Evolutionary conservation across 92 coral and sea anemone genomes (phyloP), one percentile per base, ranked within the genome.

Genomic region (Micromussa lordhowensis): DNA sequence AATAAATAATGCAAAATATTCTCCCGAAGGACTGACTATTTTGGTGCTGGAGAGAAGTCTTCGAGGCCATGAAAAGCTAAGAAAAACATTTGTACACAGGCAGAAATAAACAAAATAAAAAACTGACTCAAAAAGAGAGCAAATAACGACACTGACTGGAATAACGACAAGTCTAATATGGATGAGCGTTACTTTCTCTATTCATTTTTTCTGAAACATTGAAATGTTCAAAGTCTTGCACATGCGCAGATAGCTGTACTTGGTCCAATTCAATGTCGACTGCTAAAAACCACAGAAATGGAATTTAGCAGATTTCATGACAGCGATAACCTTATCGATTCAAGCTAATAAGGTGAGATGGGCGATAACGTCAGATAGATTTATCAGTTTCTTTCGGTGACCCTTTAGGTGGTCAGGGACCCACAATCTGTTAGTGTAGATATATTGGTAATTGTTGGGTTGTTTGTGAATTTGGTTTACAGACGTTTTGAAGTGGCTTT

Each of bases 381-480:
- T 71, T 49, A 38, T 82, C 86, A 69, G 75, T 66, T 68, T 2
- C 6, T 26, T 5, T 5, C 31, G 18, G 30, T 15, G 5, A 21
- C 8, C 24, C 66, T 19, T n/a, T 64, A 14, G 31, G 70, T 64
- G 70, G 32, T 26, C 32, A 24, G 28, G 70, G 17, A 5, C 78
- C 86, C 68, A 44, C 86, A 82, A 82, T 48, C 74, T 80, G 84
- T 80, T 44, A 28, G 55, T 9, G 28, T 21, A 34, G 75, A 68
- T 82, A 82, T 34, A 40, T 64, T 11, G 28, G 51, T 26, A 79
- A 57, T 19, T 48, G 48, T 35, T 38, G 72, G 14, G 68, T 19
- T 54, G 68, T 78, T 55, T 55, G 5, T 17, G 21, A 57, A 57
- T 15, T 57, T 57, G 63, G 19, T 57, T 24, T 21, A 17, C 63